These are phyloP conservation scores for Drosophila lini DNA, from an alignment of 1,140 invertebrate genomes.

Conservation along the genomic window DNA sequence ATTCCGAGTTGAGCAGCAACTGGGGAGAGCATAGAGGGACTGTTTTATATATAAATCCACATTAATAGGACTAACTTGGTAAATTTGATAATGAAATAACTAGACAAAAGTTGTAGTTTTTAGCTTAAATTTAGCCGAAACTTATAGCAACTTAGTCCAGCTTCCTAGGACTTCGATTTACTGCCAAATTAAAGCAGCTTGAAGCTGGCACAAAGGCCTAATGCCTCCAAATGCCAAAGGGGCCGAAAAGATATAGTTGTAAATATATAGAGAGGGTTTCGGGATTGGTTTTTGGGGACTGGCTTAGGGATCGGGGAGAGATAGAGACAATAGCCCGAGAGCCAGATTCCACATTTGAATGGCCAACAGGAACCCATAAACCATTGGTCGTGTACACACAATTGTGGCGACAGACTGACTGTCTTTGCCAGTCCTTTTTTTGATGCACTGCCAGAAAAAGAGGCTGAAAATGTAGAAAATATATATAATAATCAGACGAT, in stretches of 20 bases:
- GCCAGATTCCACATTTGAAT: conserved; percentile 49
- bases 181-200: conserved; percentile 22
- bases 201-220: conserved; percentile 35
- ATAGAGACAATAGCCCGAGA: conserved; percentile 43
- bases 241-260: conserved; percentile 35
- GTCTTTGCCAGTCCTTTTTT: conserved; percentile 12
- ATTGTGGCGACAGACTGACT: conserved; percentile 47
- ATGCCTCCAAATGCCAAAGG: conserved; percentile 11
- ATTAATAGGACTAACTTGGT: too few species aligned
- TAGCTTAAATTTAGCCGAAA: background rate
- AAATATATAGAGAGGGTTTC: conserved; percentile 18
- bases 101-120: background rate
- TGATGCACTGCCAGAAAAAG: background rate
- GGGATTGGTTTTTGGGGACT: background rate
- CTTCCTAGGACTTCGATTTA: background rate
- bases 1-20: too few species aligned
- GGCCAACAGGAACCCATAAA: conserved; percentile 44
- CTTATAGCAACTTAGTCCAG: too few species aligned
- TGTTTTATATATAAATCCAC: background rate
- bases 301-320: background rate
- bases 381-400: conserved; percentile 43
- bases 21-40: too few species aligned
- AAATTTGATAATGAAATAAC: background rate
- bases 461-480: background rate
- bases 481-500: too few species aligned